phyloP scores from a whole-genome alignment of 92 coral and sea anemone species.

The Scolanthus callimorphus region DNA sequence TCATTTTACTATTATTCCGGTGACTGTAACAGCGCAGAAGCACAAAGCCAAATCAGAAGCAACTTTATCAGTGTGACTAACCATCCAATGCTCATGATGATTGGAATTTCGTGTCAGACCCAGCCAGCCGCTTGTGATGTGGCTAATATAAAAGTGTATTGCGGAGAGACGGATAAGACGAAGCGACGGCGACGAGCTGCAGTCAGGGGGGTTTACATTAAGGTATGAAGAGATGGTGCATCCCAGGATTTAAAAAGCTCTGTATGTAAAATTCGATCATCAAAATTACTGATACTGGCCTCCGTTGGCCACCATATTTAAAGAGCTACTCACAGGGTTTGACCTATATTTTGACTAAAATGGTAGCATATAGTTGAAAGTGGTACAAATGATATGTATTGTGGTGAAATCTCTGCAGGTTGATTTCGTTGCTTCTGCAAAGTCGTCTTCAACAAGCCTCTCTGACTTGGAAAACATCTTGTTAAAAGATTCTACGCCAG shows the following conservation, averaged over 20 bases:
- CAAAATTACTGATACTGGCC: too few species aligned
- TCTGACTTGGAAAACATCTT: conserved; percentile 30
- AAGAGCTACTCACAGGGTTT: too few species aligned
- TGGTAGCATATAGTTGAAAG: too few species aligned
- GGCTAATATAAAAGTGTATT: conserved; percentile 72
- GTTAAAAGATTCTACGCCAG: conserved; percentile 53
- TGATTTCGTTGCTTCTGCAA: conserved; percentile 66
- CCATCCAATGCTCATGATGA: not conserved
- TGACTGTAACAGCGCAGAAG: conserved; percentile 69
- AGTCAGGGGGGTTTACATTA: conserved; percentile 63
- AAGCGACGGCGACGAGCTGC: conserved; percentile 73
- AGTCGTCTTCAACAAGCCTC: conserved; percentile 35
- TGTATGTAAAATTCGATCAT: too few species aligned
- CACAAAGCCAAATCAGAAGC: conserved; percentile 66
- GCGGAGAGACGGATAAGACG: conserved; percentile 62
- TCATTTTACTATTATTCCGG: conserved; percentile 82
- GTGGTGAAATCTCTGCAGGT: too few species aligned
- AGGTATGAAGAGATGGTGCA: conserved; percentile 18
- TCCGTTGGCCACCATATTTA: too few species aligned
- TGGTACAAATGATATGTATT: too few species aligned
- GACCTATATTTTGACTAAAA: too few species aligned
- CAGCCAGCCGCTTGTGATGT: conserved; percentile 56
- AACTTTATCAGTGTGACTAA: conserved; percentile 54
- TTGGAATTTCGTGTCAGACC: conserved; percentile 17
- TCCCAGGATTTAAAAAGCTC: too few species aligned